These are phyloP conservation scores for Nyctibius bracteatus DNA, from an alignment of 2,113 vertebrate species.

Conservation along the genomic window DNA sequence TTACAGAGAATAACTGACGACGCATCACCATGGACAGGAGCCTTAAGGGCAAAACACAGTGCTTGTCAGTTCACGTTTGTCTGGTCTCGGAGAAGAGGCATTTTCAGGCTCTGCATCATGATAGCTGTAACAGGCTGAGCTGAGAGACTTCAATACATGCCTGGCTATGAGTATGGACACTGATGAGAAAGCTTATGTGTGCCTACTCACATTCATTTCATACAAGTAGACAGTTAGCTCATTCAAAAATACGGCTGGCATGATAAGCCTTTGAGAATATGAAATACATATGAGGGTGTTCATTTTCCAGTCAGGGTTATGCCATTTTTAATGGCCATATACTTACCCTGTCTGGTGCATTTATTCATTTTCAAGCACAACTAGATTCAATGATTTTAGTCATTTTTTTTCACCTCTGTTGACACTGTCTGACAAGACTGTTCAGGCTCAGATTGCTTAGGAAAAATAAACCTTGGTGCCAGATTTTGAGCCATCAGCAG, in stretches of 20 bases:
- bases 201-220: constrained; percentile 55
- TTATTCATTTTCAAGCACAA: constrained; percentile 56
- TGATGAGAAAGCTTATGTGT: constrained; percentile 52
- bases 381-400: constrained; percentile 48
- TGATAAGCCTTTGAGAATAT: constrained; percentile 51
- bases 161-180: constrained; percentile 23
- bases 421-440: constrained; percentile 55
- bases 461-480: constrained; percentile 55
- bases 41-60: constrained; percentile 71
- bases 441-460: constrained; percentile 40
- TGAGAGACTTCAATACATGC: constrained; percentile 47
- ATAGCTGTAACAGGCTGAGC: constrained; percentile 57
- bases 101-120: constrained; percentile 54
- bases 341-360: constrained; percentile 52
- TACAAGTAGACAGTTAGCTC: constrained; percentile 42
- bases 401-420: constrained; percentile 53
- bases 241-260: constrained; percentile 62
- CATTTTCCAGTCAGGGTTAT: constrained; percentile 57
- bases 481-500: constrained; percentile 49
- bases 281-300: constrained; percentile 38
- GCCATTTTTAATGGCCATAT: constrained; percentile 53
- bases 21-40: constrained; percentile 56
- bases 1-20: constrained; percentile 28
- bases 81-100: constrained; percentile 47
- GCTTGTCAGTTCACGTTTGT: constrained; percentile 68